Conservation (phyloP, 2,113 vertebrate species). For the Charadrius vociferus region DNA sequence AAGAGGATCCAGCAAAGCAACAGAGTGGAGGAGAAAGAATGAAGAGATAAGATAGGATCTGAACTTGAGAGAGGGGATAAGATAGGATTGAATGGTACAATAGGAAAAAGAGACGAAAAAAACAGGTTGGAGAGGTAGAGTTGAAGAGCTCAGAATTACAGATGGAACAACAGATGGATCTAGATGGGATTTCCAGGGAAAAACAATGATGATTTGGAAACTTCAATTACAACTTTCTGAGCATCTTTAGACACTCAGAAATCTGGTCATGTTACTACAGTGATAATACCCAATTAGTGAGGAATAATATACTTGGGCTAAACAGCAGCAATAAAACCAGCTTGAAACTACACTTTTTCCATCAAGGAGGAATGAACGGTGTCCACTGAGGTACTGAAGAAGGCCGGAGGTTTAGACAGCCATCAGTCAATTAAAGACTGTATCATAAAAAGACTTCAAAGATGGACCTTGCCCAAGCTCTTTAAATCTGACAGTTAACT, state of each 20-base stretch:
- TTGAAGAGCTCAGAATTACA: neutral
- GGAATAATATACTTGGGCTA: neutral
- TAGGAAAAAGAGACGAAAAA: neutral
- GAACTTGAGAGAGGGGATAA: neutral
- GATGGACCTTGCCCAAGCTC: neutral
- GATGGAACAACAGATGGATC: neutral
- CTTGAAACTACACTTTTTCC: neutral
- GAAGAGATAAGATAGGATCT: neutral
- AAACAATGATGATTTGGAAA: neutral
- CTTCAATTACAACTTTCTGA: neutral
- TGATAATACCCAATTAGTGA: neutral
- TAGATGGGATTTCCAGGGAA: neutral
- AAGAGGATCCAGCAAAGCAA: neutral
- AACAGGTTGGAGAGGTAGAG: fast-evolving
- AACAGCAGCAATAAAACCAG: neutral
- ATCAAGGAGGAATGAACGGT: fast-evolving
- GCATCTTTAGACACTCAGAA: neutral
- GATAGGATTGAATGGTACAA: neutral
- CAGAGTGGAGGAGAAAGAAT: neutral
- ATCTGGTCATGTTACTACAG: neutral
- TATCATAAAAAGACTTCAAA: neutral
- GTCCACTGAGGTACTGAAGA: neutral
- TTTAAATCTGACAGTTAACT: neutral
- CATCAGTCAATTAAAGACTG: neutral
- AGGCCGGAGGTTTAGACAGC: neutral